Evolutionary conservation across 92 coral and sea anemone species (phyloP), one percentile per base, ranked within the genome.

Genomic region (Paragorgia papillata): DNA sequence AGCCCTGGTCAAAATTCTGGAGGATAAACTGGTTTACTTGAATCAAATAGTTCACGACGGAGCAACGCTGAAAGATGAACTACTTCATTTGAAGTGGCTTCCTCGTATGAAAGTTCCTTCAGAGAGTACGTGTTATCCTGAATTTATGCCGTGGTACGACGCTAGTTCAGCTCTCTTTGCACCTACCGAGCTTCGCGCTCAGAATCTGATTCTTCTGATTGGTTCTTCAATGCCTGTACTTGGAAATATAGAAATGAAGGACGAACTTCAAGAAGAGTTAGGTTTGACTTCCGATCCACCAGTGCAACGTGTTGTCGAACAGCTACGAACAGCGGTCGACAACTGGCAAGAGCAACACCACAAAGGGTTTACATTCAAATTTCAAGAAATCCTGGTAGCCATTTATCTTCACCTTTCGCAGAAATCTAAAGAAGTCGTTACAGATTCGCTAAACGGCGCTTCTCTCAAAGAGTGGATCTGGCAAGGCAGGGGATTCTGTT

Each of bases 391-490:
- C 88, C 70, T 91, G 24, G 81, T 67, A 46, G 69, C 73, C 33
- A 84, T 91, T 37, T 91, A 91, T 64, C 49, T 65, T 35, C 69
- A 86, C 24, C 79, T 73, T 58, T 86, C 89, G 43, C 43, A 37
- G 43, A 37, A 37, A 37, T 37, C 43, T 12, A 37, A 37, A 37
- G 43, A 37, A 37, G 12, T 15, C 7, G 9, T 62, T 62, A 25
- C 61, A 7, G n/a, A 28, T 56, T 10, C 15, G 2, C 32, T 33
- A 3, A 57, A 35, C 17, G 56, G 54, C 43, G 28, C 43, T 30
- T 22, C 61, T n/a, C 83, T 84, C 35, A 82, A 85, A 34, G 79
- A 84, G 25, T 90, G 91, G 96, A 73, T 90, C 27, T 90, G 96
- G 96, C 83, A 82, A 44, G 96, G 91, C 1, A 48, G 75, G 40